Evolutionary conservation across 2,797 vertebrate genomes (phyloP), one percentile per base, ranked within the genome.

Genomic region (Acropternis orthonyx): DNA sequence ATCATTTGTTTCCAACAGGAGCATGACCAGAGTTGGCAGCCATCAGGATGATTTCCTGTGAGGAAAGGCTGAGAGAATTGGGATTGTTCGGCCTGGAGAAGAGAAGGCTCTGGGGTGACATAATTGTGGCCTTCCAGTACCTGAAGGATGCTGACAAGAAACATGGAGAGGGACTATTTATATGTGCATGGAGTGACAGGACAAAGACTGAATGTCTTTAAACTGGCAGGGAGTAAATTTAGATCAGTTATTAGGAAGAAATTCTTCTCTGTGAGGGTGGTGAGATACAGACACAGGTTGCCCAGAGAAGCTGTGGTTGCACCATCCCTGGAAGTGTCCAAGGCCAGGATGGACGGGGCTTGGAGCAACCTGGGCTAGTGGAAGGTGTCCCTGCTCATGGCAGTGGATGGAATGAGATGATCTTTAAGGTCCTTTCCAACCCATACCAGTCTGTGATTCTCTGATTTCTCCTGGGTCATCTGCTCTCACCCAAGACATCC

Each of bases 231-330:
- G 6, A 51, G 20, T 3, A 22, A 28, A 10, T 63, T 63, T 56
- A 30, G 5, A 15, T 1, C 7, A n/a, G 28, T 14, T 49, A 26
- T 44, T 49, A n/a, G 32, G 22, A 75, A 62, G 32, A 55, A 6
- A 55, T 49, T 49, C 9, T n/a, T 55, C 19, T 36, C 32, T 49
- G 7, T 12, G 10, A 62, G 27, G 36, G 23, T 37, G 76, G 4
- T 0, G 0, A 65, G 10, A 9, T 20, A 27, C 48, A 69, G 48
- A 39, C n/a, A 58, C 44, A 44, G 51, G 14, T 0, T 75, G 19
- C 41, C 10, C 63, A 76, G 23, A 49, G 55, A 0, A 49, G 32
- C 55, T 75, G 26, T 36, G 41, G 41, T 34, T 68, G 55, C 30
- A 6, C 15, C 55, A n/a, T 68, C 15, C 9, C 41, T 82, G 69